phyloP scores from a whole-genome alignment of 2,797 vertebrate species.

The Argyrosomus regius region DNA sequence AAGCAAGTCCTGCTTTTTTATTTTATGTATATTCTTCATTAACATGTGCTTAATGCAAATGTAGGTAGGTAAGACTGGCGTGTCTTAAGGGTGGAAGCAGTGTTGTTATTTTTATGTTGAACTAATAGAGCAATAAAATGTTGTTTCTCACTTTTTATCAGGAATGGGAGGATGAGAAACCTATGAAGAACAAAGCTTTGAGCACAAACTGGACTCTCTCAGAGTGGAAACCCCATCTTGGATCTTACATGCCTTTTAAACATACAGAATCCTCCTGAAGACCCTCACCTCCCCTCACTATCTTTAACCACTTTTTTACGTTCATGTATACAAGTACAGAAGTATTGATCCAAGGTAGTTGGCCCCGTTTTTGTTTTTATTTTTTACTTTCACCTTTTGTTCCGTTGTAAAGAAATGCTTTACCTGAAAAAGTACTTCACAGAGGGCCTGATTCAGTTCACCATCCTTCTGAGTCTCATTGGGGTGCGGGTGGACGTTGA shows the following conservation, averaged over 20 bases:
- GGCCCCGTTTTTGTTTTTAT: constrained; percentile 81
- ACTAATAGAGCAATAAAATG: constrained; percentile 47
- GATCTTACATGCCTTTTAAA: constrained; percentile 62
- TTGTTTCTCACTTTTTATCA: constrained; percentile 68
- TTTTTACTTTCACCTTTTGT: constrained; percentile 87
- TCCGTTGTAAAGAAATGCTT: constrained; percentile 97
- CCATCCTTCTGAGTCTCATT: constrained; percentile 98
- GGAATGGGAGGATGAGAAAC: constrained; percentile 71
- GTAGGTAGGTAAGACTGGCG: constrained; percentile 59
- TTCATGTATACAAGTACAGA: constrained; percentile 64
- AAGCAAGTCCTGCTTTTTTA: constrained; percentile 63
- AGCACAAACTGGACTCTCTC: constrained; percentile 63
- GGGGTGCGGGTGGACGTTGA: constrained; percentile 99
- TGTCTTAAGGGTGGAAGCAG: constrained; percentile 38
- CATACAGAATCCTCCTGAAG: constrained; percentile 47
- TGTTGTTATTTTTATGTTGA: constrained; percentile 30
- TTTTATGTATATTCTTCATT: constrained; percentile 9
- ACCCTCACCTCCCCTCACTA: constrained; percentile 39
- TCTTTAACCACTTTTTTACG: constrained; percentile 54
- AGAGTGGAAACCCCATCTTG: constrained; percentile 64
- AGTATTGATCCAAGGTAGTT: constrained; percentile 65
- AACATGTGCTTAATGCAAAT: constrained; percentile 64
- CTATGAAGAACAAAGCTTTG: constrained; percentile 74
- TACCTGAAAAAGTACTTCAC: constrained; percentile 99
- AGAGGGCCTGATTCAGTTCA: constrained; percentile 99